Percentiles rank a stretch among this genome's conserved stretches.
Evolutionary conservation across 2,113 vertebrate genomes (phyloP).

Genomic region (Morone chrysops): DNA sequence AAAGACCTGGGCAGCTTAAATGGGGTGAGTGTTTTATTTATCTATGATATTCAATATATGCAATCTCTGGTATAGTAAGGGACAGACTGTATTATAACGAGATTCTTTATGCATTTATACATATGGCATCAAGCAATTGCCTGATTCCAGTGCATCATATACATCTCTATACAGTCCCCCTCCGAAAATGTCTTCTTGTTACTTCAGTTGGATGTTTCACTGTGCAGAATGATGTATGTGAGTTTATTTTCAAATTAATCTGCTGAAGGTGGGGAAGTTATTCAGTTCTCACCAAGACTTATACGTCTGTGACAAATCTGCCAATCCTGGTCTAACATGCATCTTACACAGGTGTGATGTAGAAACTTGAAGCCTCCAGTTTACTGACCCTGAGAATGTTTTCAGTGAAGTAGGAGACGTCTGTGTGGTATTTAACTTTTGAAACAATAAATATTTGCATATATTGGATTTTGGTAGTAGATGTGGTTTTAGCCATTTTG

Average conservation of each 20-base stretch:
- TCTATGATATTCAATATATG: neutral
- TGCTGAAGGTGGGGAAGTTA: neutral
- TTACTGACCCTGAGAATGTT: too few species aligned
- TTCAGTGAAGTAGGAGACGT: too few species aligned
- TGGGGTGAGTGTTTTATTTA: conserved; percentile 86
- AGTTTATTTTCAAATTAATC: neutral
- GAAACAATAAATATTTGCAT: too few species aligned
- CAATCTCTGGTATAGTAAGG: neutral
- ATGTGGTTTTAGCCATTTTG: too few species aligned
- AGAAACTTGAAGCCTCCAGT: too few species aligned
- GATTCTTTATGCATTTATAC: neutral
- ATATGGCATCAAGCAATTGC: too few species aligned
- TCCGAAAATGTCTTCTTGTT: neutral
- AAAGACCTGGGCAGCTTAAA: conserved; percentile 97
- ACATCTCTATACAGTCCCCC: neutral
- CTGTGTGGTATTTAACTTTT: too few species aligned
- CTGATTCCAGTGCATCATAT: too few species aligned
- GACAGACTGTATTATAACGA: neutral
- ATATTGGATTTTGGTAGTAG: too few species aligned
- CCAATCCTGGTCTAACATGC: neutral
- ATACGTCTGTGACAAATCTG: too few species aligned
- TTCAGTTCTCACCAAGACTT: neutral
- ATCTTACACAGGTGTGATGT: neutral
- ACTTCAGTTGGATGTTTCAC: neutral
- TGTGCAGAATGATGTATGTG: neutral